phyloP scores from a whole-genome alignment of 2,797 vertebrate species.

The Etheostoma nigrum region DNA sequence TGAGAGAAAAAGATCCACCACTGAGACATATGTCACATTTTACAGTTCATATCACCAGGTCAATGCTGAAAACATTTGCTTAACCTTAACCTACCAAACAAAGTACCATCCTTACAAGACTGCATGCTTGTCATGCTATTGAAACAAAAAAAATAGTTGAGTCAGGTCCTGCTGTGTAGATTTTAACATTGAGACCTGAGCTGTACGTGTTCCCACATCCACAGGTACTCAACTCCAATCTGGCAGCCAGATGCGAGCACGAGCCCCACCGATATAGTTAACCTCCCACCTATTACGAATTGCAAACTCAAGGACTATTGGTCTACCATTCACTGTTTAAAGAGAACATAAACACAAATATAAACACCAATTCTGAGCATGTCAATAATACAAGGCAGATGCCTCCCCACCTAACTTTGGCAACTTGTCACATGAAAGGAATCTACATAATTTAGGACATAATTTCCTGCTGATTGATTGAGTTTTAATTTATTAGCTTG shows the following conservation, averaged over 20 bases:
- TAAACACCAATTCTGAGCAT: conserved; percentile 53
- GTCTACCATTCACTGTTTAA: conserved; percentile 37
- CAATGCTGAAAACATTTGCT: background rate
- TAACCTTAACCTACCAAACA: background rate
- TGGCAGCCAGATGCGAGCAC: conserved; percentile 71
- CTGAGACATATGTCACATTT: background rate
- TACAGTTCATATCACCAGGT: background rate
- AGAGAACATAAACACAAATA: conserved; percentile 64
- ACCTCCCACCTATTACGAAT: conserved; percentile 60
- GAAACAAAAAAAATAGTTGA: conserved; percentile 31
- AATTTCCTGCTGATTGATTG: conserved; percentile 35
- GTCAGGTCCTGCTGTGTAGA: conserved; percentile 35
- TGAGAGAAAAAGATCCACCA: conserved; percentile 44
- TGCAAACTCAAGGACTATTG: conserved; percentile 50
- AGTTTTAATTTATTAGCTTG: conserved; percentile 27
- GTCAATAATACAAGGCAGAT: conserved; percentile 45
- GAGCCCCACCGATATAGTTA: conserved; percentile 34
- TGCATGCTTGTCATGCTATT: conserved; percentile 13
- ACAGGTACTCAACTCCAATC: conserved; percentile 52
- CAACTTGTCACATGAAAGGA: conserved; percentile 42
- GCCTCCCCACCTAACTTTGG: conserved; percentile 8
- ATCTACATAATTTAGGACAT: conserved; percentile 22
- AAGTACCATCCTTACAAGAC: conserved; percentile 11
- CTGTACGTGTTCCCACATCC: conserved; percentile 54
- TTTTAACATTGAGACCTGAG: conserved; percentile 28